Conservation (phyloP, 1,140 invertebrate species). For the Sarcophaga peregrina region DNA sequence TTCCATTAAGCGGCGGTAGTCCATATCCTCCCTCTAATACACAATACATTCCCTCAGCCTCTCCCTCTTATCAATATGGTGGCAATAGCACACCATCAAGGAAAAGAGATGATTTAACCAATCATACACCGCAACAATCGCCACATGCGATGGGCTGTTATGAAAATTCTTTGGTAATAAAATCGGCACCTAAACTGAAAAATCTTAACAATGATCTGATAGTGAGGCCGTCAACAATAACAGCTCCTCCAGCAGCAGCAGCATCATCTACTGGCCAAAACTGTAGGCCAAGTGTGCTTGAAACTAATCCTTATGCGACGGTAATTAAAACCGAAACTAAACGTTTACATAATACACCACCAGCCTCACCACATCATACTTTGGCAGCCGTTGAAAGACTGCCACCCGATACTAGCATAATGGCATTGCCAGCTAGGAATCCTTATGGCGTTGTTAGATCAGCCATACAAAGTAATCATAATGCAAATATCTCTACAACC, state of each 20-base stretch:
- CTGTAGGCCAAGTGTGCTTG: conserved; percentile 42
- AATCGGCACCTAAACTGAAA: neutral
- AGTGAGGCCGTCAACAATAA: neutral
- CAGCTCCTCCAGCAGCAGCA: neutral
- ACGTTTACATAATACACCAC: neutral
- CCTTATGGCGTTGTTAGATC: neutral
- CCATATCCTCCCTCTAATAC: neutral
- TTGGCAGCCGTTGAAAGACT: conserved; percentile 43
- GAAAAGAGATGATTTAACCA: neutral
- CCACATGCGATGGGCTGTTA: neutral
- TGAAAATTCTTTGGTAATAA: conserved; percentile 14
- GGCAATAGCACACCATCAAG: neutral
- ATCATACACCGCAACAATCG: neutral
- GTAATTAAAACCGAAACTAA: conserved; percentile 41
- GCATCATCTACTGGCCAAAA: neutral
- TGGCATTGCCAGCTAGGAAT: conserved; percentile 31
- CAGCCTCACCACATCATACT: neutral
- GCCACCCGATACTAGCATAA: conserved; percentile 52
- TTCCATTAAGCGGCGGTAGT: neutral
- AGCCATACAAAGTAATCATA: neutral
- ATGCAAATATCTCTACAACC: neutral
- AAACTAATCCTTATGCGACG: conserved; percentile 46
- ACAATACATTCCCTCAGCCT: neutral
- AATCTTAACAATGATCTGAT: neutral
- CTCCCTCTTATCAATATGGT: neutral